Base-by-base conservation (phyloP, 1,140 invertebrate genomes). In the Drosophila bipectinata region DNA sequence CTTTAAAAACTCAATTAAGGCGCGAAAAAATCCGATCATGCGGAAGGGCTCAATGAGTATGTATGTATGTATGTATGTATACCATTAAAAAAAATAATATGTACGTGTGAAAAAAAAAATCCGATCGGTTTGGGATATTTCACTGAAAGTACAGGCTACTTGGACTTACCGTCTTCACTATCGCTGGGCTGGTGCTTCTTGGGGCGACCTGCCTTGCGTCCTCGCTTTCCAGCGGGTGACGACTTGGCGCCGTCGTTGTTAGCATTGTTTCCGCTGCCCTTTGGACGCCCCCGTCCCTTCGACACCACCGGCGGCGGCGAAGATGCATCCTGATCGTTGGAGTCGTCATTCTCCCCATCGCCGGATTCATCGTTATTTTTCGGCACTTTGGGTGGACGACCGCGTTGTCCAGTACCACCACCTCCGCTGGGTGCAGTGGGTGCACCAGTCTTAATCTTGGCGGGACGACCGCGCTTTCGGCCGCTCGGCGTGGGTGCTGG, bases 241-340 rank as follows among this genome's bases (percentile, higher is more conserved):
- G 39, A 18, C 87, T 83, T 60, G 21, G 24, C 49, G 21, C 56
- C 24, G 51, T 72, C 15, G 8, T 9, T 7, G 14, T 24, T 12
- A 26, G 14, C 34, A n/a, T 69, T 69, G 6, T 2, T 30, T 0
- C 52, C 61, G 32, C 61, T 81, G 7, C 45, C 56, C 37, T 55
- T 62, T 9, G 90, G 90, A 3, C 90, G 90, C 1, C 90, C 90
- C 15, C 90, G 75, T 26, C 85, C 89, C 72, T 87, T 91, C 1
- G 49, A 18, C n/a, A 44, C 41, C 1, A 44, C 12, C 4, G 44
- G 26, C 14, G 41, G 24, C 52, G 26, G 61, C 9, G 32, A 48
- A 24, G 62, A 0, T 32, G 12, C 48, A 14, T n/a, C 32, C 15
- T 55, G 59, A n/a, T 34, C 39, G 14, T n/a, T 32, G 15, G 54